Evolutionary conservation across 2,797 vertebrate species (phyloP).

Genomic region (Ctenosaura bakeri): DNA sequence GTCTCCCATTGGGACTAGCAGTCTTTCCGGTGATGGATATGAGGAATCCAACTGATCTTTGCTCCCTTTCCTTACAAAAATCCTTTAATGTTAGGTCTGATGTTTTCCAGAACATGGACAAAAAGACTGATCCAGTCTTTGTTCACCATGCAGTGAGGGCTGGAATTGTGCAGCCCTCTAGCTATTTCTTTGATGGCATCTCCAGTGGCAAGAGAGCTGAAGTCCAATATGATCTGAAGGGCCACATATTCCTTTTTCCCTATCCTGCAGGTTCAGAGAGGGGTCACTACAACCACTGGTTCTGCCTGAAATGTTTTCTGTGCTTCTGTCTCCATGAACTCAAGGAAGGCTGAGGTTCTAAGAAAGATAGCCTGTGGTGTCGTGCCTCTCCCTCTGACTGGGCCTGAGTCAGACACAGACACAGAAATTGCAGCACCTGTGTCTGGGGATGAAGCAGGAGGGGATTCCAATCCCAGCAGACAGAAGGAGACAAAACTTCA

Average conservation of each 20-base stretch:
- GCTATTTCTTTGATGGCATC: no score
- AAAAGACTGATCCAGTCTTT: constrained; percentile 26
- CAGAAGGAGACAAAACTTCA: no score
- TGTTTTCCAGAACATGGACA: not conserved
- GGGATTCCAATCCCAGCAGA: no score
- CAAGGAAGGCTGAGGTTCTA: not conserved
- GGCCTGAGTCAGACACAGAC: no score
- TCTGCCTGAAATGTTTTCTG: constrained; percentile 17
- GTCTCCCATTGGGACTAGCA: not conserved
- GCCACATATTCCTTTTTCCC: not conserved
- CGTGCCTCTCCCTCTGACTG: no score
- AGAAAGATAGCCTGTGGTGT: not conserved
- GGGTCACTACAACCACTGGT: constrained; percentile 35
- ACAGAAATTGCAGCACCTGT: no score
- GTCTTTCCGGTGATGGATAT: constrained; percentile 38
- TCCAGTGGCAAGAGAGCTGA: not conserved
- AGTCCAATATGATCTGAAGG: not conserved
- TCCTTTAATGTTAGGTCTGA: fast-evolving
- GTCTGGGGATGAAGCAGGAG: no score
- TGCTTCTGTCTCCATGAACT: not conserved
- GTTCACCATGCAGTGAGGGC: not conserved
- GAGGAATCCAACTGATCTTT: not conserved
- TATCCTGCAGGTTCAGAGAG: constrained; percentile 23
- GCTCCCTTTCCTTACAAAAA: constrained; percentile 18
- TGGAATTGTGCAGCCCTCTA: no score